Evolutionary conservation across 2,888 invertebrate genomes (phyloP), one percentile per base, ranked within the genome.

Genomic region (Autographa pulchrina): DNA sequence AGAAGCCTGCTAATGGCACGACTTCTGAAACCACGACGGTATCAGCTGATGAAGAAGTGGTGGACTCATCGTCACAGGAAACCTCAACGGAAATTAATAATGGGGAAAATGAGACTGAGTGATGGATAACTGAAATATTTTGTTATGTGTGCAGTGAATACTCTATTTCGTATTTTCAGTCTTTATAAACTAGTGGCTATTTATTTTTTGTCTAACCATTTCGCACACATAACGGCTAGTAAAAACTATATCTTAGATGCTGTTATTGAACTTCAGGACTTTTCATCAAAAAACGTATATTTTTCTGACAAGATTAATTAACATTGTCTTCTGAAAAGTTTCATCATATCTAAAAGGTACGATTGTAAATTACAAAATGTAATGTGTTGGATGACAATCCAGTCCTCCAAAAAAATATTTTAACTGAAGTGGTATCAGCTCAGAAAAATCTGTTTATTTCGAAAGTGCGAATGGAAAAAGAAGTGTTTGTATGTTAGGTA

Each of bases 41-140:
- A 7, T 54, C 11, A 1, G 14, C 59, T 6, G 32, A 11, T 31
- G 31, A 38, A 0, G 74, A 43, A 2, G 68, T 59, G 3, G 71
- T 59, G 3, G 75, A 67, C 18, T 63, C 56, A 0, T 77, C 77
- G 0, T 35, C 72, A 70, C 82, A 62, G 58, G 81, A 38, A 65
- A 82, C 54, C 84, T 89, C 69, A 20, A 76, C 81, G 18, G 90
- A 89, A 69, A 87, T 86, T 0, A 84, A 86, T 61, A 90, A 86
- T 64, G 88, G 85, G 62, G 92, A 93, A 38, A 93, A 93, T 88
- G 93, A 93, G 89, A 93, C 92, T 89, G 90, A 93, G 79, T 91
- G 77, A 85, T 60, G 56, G n/a, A n/a, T n/a, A 13, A 38, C 9
- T 38, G 16, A 16, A 16, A 14, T 43, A 14, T 16, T 14, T 0